Evolutionary conservation across 1,140 invertebrate species (phyloP), one percentile per base, ranked within the genome.

Genomic region (Aricia agestis): DNA sequence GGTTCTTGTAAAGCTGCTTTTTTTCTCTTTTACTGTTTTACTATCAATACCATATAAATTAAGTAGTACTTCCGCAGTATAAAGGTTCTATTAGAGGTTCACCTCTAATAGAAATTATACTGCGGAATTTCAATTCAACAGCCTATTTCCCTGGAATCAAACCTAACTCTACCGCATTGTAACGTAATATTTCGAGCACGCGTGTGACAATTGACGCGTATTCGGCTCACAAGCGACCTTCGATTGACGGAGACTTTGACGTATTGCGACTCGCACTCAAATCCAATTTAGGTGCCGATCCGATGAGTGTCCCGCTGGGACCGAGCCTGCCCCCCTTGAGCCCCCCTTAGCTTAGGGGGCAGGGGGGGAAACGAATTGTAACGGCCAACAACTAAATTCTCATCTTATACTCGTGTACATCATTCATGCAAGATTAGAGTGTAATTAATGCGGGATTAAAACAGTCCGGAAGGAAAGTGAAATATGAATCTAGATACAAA

Each of bases 261-360:
- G 79, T 79, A 83, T 84, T 76, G 77, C 71, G 69, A 79, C 81
- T 79, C 77, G 81, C 78, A 81, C 81, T 84, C 79, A 68, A 78
- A 85, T 86, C 82, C 82, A 85, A 86, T 86, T 86, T 86, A 84
- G 77, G 70, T 76, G 67, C 76, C 77, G 78, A 84, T 80, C 80
- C 83, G 76, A 81, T 63, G 59, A 63, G 59, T 63, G 59, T 79
- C 82, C 82, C 82, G 18, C 9, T 58, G 82, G 75, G 80, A 25
- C 18, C 45, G 10, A 13, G 45, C 9, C 1, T 45, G 32, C 32
- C 32, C 32, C 32, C 32, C 32, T 2, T 32, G n/a, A n/a, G 25
- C 36, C 36, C 45, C 45, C 45, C 45, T 9, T 52, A 11, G 45
- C 3, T 4, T 15, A 10, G 45, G 45, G 45, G 45, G 42, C n/a